Evolutionary conservation across 2,113 vertebrate species (phyloP).

Genomic region (Cyanoramphus novaezelandiae): DNA sequence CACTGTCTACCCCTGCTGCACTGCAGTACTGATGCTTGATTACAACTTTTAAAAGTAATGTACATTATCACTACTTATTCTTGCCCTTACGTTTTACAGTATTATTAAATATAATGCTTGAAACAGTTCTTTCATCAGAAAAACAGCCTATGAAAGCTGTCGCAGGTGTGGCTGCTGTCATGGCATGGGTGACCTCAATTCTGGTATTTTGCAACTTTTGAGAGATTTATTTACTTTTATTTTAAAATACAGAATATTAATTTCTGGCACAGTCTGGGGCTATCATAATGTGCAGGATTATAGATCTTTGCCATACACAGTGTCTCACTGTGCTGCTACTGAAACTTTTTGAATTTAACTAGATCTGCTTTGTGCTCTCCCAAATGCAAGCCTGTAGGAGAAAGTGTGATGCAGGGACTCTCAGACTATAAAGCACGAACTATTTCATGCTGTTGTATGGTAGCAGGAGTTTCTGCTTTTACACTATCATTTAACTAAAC

Average conservation of each 20-base stretch:
- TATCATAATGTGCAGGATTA: not conserved
- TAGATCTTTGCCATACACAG: not conserved
- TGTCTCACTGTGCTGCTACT: fast-evolving
- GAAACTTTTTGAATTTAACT: not conserved
- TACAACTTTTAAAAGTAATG: not conserved
- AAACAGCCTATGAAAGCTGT: not conserved
- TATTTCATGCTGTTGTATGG: not conserved
- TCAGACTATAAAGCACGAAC: not conserved
- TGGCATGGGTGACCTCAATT: fast-evolving
- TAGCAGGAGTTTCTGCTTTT: not conserved
- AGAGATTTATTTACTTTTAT: not conserved
- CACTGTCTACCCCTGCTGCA: not conserved
- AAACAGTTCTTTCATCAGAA: not conserved
- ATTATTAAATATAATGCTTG: not conserved
- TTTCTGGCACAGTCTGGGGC: not conserved
- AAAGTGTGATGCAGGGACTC: not conserved
- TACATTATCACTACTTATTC: not conserved
- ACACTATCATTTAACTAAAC: not conserved
- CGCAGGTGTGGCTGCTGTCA: not conserved
- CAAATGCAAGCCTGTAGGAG: not conserved
- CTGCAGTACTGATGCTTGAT: not conserved
- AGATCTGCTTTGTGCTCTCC: not conserved
- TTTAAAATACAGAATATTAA: not conserved
- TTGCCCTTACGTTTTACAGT: not conserved
- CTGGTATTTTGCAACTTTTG: not conserved